phyloP scores from a whole-genome alignment of 2,113 vertebrate genomes.

The Neogobius melanostomus region DNA sequence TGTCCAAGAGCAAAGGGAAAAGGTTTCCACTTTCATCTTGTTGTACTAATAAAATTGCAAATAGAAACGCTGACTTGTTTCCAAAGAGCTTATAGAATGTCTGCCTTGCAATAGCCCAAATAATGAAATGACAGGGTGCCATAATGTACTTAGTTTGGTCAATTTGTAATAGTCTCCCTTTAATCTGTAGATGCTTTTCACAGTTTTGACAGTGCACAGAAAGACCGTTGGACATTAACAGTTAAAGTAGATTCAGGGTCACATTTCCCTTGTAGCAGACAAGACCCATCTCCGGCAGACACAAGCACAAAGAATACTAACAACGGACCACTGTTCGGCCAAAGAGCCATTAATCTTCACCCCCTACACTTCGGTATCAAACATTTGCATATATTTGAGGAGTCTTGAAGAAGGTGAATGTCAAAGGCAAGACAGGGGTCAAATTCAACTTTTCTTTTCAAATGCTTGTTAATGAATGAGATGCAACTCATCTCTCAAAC shows the following conservation, averaged over 20 bases:
- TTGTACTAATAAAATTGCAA: constrained; percentile 20
- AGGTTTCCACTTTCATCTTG: constrained; percentile 14
- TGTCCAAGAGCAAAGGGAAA: constrained; percentile 11
- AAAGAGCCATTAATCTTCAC: constrained; percentile 61
- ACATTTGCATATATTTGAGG: constrained; percentile 64
- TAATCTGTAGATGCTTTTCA: constrained; percentile 25
- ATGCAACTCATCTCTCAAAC: constrained; percentile 17
- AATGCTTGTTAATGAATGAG: constrained; percentile 3
- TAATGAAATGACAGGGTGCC: constrained; percentile 8
- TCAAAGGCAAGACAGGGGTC: constrained; percentile 31
- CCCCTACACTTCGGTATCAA: constrained; percentile 52
- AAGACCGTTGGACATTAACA: constrained; percentile 23
- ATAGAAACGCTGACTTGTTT: constrained; percentile 1
- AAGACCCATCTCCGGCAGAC: constrained; percentile 45
- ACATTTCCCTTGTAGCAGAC: constrained; percentile 39
- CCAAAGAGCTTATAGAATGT: constrained; percentile 1
- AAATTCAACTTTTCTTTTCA: constrained; percentile 24
- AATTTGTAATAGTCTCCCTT: constrained; percentile 10
- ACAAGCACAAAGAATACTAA: constrained; percentile 50
- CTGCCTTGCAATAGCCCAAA: neutral
- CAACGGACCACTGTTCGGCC: constrained; percentile 39
- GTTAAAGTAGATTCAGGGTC: constrained; percentile 28
- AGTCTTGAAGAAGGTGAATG: constrained; percentile 54
- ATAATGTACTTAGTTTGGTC: constrained; percentile 20
- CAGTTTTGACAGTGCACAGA: constrained; percentile 18